phyloP scores from a whole-genome alignment of 2,797 vertebrate genomes.

The Ceyx erithaca region DNA sequence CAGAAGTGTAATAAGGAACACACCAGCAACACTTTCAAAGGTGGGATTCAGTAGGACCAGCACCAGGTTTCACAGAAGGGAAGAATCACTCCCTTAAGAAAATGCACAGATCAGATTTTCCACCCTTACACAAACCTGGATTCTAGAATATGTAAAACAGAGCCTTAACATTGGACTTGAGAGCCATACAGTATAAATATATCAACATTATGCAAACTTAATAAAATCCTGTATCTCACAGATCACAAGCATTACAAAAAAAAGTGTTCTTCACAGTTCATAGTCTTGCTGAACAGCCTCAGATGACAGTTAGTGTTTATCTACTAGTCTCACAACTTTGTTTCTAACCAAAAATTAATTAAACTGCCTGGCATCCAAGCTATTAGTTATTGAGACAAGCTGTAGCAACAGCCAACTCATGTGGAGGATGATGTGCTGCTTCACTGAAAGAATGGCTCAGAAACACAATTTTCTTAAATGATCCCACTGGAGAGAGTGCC shows the following conservation, averaged over 20 bases:
- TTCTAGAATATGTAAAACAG: background rate
- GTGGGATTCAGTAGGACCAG: background rate
- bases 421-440: background rate
- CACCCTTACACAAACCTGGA: background rate
- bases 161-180: background rate
- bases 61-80: background rate
- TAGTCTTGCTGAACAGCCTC: background rate
- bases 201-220: background rate
- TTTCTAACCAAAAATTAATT: background rate
- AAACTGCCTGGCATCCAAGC: background rate
- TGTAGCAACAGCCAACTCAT: background rate
- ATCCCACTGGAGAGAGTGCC: background rate
- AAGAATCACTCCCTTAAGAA: background rate
- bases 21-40: background rate
- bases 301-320: background rate
- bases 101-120: background rate
- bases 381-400: background rate
- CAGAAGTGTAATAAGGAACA: background rate
- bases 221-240: background rate
- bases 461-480: background rate
- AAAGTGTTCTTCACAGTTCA: background rate
- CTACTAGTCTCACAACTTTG: background rate
- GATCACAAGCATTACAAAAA: background rate
- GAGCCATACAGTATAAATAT: background rate
- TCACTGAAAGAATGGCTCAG: background rate